phyloP scores from a whole-genome alignment of 2,797 vertebrate genomes.

The Sebastes alutus region DNA sequence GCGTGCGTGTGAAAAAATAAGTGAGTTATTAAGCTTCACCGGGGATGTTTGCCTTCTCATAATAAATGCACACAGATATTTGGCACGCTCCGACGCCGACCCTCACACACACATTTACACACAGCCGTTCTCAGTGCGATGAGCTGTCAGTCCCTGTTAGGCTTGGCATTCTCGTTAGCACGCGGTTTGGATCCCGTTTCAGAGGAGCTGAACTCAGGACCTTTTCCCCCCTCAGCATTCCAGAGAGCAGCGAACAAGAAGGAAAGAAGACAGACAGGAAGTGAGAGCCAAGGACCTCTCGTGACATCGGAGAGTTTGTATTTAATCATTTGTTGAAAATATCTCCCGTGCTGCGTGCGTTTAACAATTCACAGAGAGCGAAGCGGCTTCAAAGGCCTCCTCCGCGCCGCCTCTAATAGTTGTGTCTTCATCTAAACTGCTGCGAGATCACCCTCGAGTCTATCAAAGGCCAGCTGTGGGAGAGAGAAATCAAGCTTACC shows the following conservation, averaged over 20 bases:
- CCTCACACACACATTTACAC: conserved; percentile 47
- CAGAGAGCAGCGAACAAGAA: conserved; percentile 55
- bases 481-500: conserved; percentile 50
- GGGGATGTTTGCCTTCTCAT: conserved; percentile 79
- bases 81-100: conserved; percentile 60
- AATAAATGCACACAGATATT: conserved; percentile 80
- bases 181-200: conserved; percentile 79
- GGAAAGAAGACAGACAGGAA: conserved; percentile 64
- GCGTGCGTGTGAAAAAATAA: conserved; percentile 63
- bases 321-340: conserved; percentile 63
- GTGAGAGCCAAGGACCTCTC: conserved; percentile 54
- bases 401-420: conserved; percentile 30
- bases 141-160: conserved; percentile 82
- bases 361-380: conserved; percentile 25
- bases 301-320: conserved; percentile 42
- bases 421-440: conserved; percentile 47
- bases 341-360: conserved; percentile 30
- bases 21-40: conserved; percentile 73
- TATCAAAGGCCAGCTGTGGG: conserved; percentile 48
- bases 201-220: conserved; percentile 74
- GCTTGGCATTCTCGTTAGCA: conserved; percentile 81
- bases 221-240: conserved; percentile 66
- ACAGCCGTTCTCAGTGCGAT: conserved; percentile 59
- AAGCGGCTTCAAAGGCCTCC: conserved; percentile 26
- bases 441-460: conserved; percentile 21